These are phyloP conservation scores for Vombatus ursinus DNA, from an alignment of 2,113 vertebrate species.

Conservation along the genomic window DNA sequence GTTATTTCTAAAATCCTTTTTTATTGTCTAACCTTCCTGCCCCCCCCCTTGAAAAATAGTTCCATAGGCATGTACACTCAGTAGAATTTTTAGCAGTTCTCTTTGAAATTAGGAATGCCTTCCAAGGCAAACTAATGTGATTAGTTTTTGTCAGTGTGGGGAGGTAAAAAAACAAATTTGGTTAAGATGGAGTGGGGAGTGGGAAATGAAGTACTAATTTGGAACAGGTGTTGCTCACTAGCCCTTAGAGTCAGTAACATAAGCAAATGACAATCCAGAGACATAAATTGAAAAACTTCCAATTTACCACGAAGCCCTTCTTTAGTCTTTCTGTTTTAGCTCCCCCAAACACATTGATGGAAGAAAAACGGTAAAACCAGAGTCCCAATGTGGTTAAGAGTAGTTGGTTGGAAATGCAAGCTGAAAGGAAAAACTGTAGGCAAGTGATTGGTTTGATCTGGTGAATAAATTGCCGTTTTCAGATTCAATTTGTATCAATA, in stretches of 20 bases:
- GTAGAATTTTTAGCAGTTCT: conserved; percentile 55
- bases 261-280: conserved; percentile 55
- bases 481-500: conserved; percentile 89
- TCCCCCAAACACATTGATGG: conserved; percentile 8
- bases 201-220: conserved; percentile 36
- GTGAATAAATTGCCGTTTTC: conserved; percentile 88
- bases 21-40: conserved; percentile 39
- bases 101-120: conserved; percentile 69
- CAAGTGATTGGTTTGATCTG: conserved; percentile 86
- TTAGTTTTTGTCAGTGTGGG: conserved; percentile 64
- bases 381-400: conserved; percentile 78
- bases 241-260: conserved; percentile 24
- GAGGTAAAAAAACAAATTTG: conserved; percentile 52
- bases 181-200: conserved; percentile 25
- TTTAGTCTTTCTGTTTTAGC: conserved; percentile 26
- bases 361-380: conserved; percentile 75
- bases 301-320: conserved; percentile 40
- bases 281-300: conserved; percentile 38
- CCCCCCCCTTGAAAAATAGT: conserved; percentile 53
- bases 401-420: conserved; percentile 82
- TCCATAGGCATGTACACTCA: conserved; percentile 57
- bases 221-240: conserved; percentile 68
- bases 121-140: conserved; percentile 46
- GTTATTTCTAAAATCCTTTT: conserved; percentile 62
- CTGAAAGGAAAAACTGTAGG: conserved; percentile 81